Evolutionary conservation across 2,888 invertebrate species (phyloP), one percentile per base, ranked within the genome.

Genomic region (Lepetodrilus schrolli): DNA sequence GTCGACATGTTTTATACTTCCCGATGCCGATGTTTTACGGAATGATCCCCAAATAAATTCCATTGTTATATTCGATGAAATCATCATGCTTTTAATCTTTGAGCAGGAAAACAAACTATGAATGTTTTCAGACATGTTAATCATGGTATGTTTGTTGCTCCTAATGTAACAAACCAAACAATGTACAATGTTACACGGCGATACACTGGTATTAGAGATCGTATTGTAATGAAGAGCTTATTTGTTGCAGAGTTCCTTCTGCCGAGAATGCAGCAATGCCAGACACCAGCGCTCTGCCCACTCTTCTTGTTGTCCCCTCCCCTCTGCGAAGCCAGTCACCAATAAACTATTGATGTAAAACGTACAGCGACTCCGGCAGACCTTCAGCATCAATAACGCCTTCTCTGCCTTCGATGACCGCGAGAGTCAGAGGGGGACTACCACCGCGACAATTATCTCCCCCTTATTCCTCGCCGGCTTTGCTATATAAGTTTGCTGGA

Each of bases 401-500:
- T 58, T 17, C 58, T 47, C 30, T 30, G 1, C n/a, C 30, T 26
- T 30, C 34, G 58, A 30, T 30, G 58, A 43, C 43, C n/a, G 13
- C n/a, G 43, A 17, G n/a, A 30, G 58, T 58, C 58, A 17, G 17
- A 23, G 30, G 58, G 30, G 58, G 30, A 30, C 26, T 30, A 58
- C n/a, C n/a, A n/a, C n/a, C 23, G 58, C 58, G 26, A 30, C 26
- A 13, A n/a, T 51, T 23, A 17, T 58, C 58, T 30, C 58, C 26
- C 26, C 30, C 34, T 58, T 58, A 17, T 23, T 34, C 34, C 58
- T n/a, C 26, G 23, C n/a, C 58, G 26, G 17, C 17, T 17, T 58
- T 8, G 17, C 26, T 58, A 58, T 58, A 58, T 58, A 58, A 58
- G 58, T 58, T 58, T 58, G 58, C 26, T 17, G 26, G 26, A 48